Conservation (phyloP, 1,140 invertebrate genomes). For the Hylaeus volcanicus region DNA sequence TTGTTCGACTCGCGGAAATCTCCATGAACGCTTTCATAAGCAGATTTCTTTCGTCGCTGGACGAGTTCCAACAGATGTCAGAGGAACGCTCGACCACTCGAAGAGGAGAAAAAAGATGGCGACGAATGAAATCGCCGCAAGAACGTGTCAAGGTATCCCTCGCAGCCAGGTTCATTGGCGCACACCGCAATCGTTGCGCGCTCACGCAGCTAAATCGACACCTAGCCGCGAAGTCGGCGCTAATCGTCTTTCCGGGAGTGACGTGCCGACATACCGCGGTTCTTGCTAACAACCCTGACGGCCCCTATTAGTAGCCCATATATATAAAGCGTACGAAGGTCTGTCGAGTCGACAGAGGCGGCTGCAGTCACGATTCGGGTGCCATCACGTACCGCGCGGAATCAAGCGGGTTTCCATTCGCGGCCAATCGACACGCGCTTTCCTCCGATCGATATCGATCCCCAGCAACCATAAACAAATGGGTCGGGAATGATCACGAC, state of each 20-base stretch:
- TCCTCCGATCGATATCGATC: conserved; percentile 30
- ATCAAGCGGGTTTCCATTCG: conserved; percentile 63
- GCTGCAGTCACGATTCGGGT: conserved; percentile 61
- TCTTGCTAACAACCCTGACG: conserved; percentile 50
- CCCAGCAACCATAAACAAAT: conserved; percentile 40
- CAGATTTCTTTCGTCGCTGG: too few species aligned
- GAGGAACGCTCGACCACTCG: background rate
- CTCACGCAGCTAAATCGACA: conserved; percentile 60
- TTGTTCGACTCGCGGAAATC: too few species aligned
- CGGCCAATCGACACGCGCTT: conserved; percentile 50
- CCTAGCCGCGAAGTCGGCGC: conserved; percentile 40
- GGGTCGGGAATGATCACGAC: background rate
- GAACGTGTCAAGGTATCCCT: conserved; percentile 28
- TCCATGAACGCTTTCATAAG: too few species aligned
- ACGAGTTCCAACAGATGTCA: background rate
- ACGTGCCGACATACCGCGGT: conserved; percentile 60
- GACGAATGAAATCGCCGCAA: conserved; percentile 14
- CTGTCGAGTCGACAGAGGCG: conserved; percentile 23
- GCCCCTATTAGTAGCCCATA: conserved; percentile 42
- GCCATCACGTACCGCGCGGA: conserved; percentile 63
- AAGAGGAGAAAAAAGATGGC: background rate
- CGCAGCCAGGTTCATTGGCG: conserved; percentile 23
- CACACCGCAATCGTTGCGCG: conserved; percentile 18
- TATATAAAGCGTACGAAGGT: background rate
- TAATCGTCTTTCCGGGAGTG: conserved; percentile 55